Conservation (phyloP, 2,888 invertebrate species). For the Tipula helvola region DNA sequence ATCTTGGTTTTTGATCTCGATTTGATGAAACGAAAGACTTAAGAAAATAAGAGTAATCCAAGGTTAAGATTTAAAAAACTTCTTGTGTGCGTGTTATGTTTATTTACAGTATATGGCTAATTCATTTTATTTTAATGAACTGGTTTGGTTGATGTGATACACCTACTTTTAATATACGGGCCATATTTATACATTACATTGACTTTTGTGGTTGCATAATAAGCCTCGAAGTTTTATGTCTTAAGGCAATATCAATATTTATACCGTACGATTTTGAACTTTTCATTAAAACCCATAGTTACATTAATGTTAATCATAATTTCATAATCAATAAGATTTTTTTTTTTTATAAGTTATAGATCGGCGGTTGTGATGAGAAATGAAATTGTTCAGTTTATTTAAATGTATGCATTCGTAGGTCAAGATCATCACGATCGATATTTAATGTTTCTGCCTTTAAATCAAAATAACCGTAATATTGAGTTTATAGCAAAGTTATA, state of each 20-base stretch:
- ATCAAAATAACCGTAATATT: background rate
- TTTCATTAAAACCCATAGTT: background rate
- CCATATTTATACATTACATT: background rate
- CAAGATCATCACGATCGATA: background rate
- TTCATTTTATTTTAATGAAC: background rate
- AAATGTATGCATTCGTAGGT: background rate
- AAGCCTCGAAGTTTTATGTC: background rate
- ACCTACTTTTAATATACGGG: background rate
- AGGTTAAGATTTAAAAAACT: background rate
- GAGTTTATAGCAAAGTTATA: no score
- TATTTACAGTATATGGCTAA: background rate
- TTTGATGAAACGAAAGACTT: background rate
- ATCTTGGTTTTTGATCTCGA: background rate
- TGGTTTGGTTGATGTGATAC: background rate
- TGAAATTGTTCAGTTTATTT: background rate
- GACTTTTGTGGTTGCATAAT: background rate
- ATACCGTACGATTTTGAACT: background rate
- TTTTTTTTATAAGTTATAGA: background rate
- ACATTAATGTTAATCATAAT: background rate
- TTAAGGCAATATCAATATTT: background rate
- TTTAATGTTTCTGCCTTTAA: background rate
- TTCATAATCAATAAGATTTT: background rate
- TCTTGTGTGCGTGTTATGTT: background rate
- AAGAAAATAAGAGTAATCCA: background rate
- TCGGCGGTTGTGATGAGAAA: background rate